Evolutionary conservation across 2,797 vertebrate species (phyloP).

Genomic region (Gobionotothen gibberifrons): DNA sequence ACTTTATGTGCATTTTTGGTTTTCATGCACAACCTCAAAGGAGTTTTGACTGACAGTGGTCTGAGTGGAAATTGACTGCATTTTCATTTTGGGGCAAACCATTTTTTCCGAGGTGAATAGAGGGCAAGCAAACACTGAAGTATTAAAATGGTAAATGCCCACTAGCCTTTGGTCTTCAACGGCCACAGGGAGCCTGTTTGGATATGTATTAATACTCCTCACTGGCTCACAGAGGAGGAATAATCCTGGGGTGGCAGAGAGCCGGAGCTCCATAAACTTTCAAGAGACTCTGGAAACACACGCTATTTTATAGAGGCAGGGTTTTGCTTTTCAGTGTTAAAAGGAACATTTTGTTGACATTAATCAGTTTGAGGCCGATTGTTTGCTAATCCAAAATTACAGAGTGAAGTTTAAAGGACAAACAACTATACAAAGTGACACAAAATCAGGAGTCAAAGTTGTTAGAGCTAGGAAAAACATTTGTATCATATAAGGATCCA

Average conservation of each 20-base stretch:
- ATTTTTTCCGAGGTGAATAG: constrained; percentile 35
- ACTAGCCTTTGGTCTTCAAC: constrained; percentile 45
- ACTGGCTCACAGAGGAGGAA: constrained; percentile 17
- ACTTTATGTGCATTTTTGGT: constrained; percentile 33
- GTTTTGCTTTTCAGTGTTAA: constrained; percentile 3
- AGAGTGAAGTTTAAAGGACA: not conserved
- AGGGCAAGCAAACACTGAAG: constrained; percentile 50
- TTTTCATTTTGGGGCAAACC: constrained; percentile 56
- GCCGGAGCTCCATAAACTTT: constrained; percentile 13
- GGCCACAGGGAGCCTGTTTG: constrained; percentile 18
- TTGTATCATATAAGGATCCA: not conserved
- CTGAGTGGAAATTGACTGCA: constrained; percentile 49
- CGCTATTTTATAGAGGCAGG: not conserved
- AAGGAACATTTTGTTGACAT: constrained; percentile 15
- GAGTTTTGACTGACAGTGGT: constrained; percentile 52
- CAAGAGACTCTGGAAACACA: constrained; percentile 6
- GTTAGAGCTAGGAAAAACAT: not conserved
- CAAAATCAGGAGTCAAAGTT: not conserved
- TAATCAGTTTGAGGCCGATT: constrained; percentile 3
- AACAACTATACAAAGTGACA: not conserved
- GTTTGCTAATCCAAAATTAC: not conserved
- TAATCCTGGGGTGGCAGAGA: constrained; percentile 7
- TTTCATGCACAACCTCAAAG: constrained; percentile 26
- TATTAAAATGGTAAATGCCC: constrained; percentile 60
- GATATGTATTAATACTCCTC: constrained; percentile 47